Evolutionary conservation across 2,888 invertebrate species (phyloP).

Genomic region (Ichneumon xanthorius): DNA sequence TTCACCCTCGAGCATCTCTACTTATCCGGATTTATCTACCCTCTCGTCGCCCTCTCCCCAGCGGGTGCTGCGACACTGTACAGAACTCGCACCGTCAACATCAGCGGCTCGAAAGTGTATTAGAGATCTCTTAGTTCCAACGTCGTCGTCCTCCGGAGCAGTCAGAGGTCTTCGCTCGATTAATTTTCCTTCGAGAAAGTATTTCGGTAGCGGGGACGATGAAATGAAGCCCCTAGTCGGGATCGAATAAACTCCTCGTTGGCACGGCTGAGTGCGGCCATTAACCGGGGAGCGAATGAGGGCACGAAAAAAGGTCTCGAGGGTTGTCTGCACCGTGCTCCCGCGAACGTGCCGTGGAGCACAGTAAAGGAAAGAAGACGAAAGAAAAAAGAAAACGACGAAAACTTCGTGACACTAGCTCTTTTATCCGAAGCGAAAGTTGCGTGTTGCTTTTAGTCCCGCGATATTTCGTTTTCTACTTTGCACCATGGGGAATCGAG

Average conservation of each 20-base stretch:
- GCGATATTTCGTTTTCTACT: background rate
- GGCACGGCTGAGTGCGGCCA: conserved; percentile 29
- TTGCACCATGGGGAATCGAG: conserved; percentile 9
- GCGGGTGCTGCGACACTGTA: conserved; percentile 21
- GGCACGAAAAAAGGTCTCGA: conserved; percentile 28
- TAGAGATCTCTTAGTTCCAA: conserved; percentile 27
- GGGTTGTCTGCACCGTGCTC: conserved; percentile 9
- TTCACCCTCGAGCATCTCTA: conserved; percentile 58
- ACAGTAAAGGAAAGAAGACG: background rate
- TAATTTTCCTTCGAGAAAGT: conserved; percentile 53
- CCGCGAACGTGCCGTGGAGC: background rate
- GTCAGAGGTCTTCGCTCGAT: conserved; percentile 24
- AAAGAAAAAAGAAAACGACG: background rate
- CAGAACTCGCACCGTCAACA: conserved; percentile 15
- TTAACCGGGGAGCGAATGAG: conserved; percentile 40
- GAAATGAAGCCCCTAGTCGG: conserved; percentile 24
- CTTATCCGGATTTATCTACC: conserved; percentile 53
- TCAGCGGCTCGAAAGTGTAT: conserved; percentile 53
- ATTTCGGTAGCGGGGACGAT: conserved; percentile 34
- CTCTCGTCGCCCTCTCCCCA: conserved; percentile 28
- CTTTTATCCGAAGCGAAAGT: conserved; percentile 21
- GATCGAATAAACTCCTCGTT: conserved; percentile 45
- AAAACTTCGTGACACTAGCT: conserved; percentile 32
- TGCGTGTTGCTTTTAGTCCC: conserved; percentile 2
- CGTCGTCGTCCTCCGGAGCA: background rate